Percentiles rank a stretch among this genome's conserved stretches.
Evolutionary conservation across 1,140 invertebrate genomes (phyloP).

Genomic region (Proales similis): DNA sequence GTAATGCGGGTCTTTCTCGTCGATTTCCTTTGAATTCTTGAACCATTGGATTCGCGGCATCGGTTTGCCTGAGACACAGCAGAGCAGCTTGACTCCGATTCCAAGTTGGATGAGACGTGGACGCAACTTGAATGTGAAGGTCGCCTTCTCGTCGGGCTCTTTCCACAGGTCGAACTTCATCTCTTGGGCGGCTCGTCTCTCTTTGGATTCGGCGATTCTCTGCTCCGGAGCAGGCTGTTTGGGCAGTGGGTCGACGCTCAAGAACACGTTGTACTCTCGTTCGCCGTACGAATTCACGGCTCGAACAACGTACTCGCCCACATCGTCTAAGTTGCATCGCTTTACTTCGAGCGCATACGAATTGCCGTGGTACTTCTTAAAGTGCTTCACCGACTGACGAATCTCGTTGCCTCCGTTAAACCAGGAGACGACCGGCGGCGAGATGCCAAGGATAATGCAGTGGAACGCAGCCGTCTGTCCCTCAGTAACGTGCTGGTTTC

Average conservation of each 20-base stretch:
- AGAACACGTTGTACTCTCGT: slow-evolving; percentile 87
- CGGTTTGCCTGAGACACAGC: slow-evolving; percentile 86
- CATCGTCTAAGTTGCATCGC: slow-evolving; percentile 81
- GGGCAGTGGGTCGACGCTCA: slow-evolving; percentile 74
- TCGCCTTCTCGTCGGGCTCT: slow-evolving; percentile 59
- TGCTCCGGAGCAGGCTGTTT: not conserved
- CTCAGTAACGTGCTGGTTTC: slow-evolving; percentile 88
- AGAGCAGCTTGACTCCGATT: slow-evolving; percentile 77
- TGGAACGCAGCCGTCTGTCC: slow-evolving; percentile 94
- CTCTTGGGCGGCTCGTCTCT: slow-evolving; percentile 10
- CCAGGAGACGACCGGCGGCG: slow-evolving; percentile 89
- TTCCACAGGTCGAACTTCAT: slow-evolving; percentile 37
- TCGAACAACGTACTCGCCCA: slow-evolving; percentile 90
- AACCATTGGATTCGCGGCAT: slow-evolving; percentile 77
- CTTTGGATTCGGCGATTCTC: not conserved
- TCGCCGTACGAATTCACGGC: slow-evolving; percentile 96
- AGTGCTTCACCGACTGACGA: slow-evolving; percentile 95
- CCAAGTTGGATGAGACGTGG: slow-evolving; percentile 86
- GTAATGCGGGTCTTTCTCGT: slow-evolving; percentile 62
- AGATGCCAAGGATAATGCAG: slow-evolving; percentile 86
- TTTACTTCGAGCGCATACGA: slow-evolving; percentile 97
- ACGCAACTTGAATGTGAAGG: slow-evolving; percentile 90
- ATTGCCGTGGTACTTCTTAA: slow-evolving; percentile 91
- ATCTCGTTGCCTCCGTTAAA: slow-evolving; percentile 82
- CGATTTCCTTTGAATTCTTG: slow-evolving; percentile 68